Conservation (phyloP, 2,113 vertebrate species). For the Paracanthobrama guichenoti region DNA sequence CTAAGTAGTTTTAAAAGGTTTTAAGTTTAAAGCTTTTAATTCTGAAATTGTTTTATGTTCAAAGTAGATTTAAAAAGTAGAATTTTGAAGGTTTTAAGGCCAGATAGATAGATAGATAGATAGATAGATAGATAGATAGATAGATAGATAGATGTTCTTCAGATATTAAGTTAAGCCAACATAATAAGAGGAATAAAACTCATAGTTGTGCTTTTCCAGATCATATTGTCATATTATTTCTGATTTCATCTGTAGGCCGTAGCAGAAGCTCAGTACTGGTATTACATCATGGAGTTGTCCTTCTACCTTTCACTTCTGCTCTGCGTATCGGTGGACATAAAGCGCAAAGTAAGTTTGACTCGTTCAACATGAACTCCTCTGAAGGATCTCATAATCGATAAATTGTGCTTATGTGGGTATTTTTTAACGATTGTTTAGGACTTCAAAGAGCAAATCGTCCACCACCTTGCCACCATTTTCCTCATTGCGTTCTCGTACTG, state of each 20-base stretch:
- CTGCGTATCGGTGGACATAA: conserved; percentile 86
- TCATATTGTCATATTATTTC: not conserved
- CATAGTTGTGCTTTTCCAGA: not conserved
- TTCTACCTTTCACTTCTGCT: conserved; percentile 90
- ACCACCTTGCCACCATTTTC: conserved; percentile 85
- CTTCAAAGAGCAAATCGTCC: conserved; percentile 88
- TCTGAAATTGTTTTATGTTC: too few species aligned
- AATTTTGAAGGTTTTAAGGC: too few species aligned
- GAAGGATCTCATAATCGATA: not conserved
- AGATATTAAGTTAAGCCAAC: too few species aligned
- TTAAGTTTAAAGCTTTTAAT: too few species aligned
- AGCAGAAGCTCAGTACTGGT: conserved; percentile 78
- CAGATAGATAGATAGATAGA: too few species aligned
- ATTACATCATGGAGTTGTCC: conserved; percentile 87
- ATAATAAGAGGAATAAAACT: not conserved
- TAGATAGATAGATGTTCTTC: too few species aligned
- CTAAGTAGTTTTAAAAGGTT: too few species aligned
- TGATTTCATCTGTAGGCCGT: conserved; percentile 74
- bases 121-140: too few species aligned
- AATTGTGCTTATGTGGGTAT: not conserved
- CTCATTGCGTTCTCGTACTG: conserved; percentile 91
- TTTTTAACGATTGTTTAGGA: conserved; percentile 73
- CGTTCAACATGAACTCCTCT: not conserved
- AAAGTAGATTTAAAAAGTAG: too few species aligned
- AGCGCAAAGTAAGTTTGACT: conserved; percentile 85